Evolutionary conservation across 1,140 invertebrate species (phyloP).

Genomic region (Mamestra configurata): DNA sequence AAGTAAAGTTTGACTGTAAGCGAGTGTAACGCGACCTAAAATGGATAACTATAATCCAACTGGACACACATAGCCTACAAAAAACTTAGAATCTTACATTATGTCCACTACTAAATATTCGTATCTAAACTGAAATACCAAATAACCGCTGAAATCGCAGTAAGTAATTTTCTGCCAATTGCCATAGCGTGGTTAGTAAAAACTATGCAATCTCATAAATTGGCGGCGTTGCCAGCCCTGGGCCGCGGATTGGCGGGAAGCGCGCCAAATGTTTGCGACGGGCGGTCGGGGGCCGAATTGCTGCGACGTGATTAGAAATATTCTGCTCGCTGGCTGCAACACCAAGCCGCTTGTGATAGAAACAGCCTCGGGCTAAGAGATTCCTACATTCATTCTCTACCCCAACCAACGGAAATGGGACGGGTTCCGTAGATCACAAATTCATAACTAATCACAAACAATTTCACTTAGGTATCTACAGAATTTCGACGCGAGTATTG

Average conservation of each 20-base stretch:
- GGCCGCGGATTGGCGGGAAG: conserved; percentile 61
- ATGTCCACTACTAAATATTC: not conserved
- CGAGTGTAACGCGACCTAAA: too few relatives aligned
- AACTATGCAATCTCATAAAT: conserved; percentile 22
- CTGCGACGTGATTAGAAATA: conserved; percentile 78
- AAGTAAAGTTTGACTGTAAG: too few relatives aligned
- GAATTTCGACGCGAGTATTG: too few relatives aligned
- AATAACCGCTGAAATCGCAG: not conserved
- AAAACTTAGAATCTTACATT: not conserved
- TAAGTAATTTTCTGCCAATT: conserved; percentile 12
- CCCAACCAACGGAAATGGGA: too few relatives aligned
- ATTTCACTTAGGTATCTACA: too few relatives aligned
- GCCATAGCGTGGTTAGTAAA: not conserved
- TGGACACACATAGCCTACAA: too few relatives aligned
- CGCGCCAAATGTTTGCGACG: conserved; percentile 80
- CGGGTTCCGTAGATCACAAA: too few relatives aligned
- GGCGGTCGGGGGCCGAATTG: conserved; percentile 66
- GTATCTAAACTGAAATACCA: not conserved
- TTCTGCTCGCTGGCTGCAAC: conserved; percentile 51
- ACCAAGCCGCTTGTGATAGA: not conserved
- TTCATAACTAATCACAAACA: not conserved
- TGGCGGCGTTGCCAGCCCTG: conserved; percentile 64
- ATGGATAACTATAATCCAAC: too few relatives aligned
- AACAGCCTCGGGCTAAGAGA: not conserved
- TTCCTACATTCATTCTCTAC: not conserved